Evolutionary conservation across 2,888 invertebrate species (phyloP).

Genomic region (Chrysolina oricalcia): DNA sequence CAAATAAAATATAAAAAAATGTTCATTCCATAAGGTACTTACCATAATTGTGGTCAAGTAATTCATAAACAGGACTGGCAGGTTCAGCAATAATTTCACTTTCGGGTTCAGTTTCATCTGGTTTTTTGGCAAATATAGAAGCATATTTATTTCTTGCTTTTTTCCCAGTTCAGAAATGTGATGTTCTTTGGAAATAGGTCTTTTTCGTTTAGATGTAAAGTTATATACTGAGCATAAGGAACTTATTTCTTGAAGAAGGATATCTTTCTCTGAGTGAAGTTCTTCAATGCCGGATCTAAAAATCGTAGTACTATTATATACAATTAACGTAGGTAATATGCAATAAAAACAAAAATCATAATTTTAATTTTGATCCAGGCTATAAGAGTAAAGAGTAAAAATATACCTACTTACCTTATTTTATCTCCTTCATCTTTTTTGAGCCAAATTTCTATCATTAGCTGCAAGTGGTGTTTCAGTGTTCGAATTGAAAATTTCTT

Average conservation of each 20-base stretch:
- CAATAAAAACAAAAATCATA: neutral
- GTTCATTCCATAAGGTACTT: too few relatives aligned
- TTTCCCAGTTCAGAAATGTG: slow-evolving; percentile 19
- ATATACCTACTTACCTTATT: neutral
- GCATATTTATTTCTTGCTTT: slow-evolving; percentile 2
- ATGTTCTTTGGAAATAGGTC: slow-evolving; percentile 25
- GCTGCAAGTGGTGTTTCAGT: neutral
- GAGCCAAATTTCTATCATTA: neutral
- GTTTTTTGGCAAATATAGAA: slow-evolving; percentile 1
- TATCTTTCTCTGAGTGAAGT: neutral
- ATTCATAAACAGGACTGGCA: neutral
- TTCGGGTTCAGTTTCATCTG: slow-evolving; percentile 4
- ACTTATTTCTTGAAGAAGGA: neutral
- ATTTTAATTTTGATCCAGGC: neutral
- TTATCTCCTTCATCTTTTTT: slow-evolving; percentile 9
- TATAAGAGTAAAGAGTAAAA: too few relatives aligned
- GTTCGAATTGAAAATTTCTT: neutral
- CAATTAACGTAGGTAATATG: too few relatives aligned
- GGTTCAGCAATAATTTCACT: too few relatives aligned
- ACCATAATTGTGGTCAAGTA: too few relatives aligned
- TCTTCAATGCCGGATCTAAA: neutral
- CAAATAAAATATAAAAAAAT: too few relatives aligned
- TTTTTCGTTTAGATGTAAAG: slow-evolving; percentile 14
- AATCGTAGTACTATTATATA: too few relatives aligned
- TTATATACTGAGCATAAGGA: neutral